Evolutionary conservation across 2,888 invertebrate genomes (phyloP), one percentile per base, ranked within the genome.

Genomic region (Agonopterix subpropinquella): DNA sequence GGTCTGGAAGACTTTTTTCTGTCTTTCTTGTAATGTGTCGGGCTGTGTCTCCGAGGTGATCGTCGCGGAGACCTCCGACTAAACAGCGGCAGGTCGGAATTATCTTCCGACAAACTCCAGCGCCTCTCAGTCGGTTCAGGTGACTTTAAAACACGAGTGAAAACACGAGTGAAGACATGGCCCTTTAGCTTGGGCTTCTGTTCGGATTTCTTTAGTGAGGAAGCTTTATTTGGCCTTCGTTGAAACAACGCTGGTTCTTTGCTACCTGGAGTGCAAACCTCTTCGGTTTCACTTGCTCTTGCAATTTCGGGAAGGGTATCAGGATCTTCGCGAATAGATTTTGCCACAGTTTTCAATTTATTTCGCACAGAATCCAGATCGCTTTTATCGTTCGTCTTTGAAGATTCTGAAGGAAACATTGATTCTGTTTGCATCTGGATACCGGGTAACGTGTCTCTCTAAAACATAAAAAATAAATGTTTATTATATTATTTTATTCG

Each of bases 231-330:
- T 36, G 86, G 84, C 50, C 87, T 65, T 53, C 85, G 76, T 59
- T 87, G 85, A 58, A 86, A 87, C 44, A 87, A 65, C 1, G 83
- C 83, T 3, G 86, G 82, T 55, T 85, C 85, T 56, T 83, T 85
- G 53, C 79, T 78, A 13, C 82, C 83, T 8, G 78, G 72, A 39
- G 77, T 74, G 47, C 77, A 77, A 10, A 69, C 58, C 49, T 74
- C 79, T 57, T 77, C 77, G 15, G 71, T 66, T 52, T 78, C 77
- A 56, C 69, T 74, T 10, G 77, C 79, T 49, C 78, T 69, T 4
- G 79, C 79, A 47, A 85, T 86, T 62, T 84, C 85, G 1, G 81
- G 81, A 39, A 85, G 59, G 0, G 83, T 82, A 35, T 80, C 82
- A 28, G 62, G 58, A 36, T 53, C 54, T 11, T 64, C 66, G 18